Evolutionary conservation across 2,113 vertebrate species (phyloP).

Genomic region (Periophthalmus modestus): DNA sequence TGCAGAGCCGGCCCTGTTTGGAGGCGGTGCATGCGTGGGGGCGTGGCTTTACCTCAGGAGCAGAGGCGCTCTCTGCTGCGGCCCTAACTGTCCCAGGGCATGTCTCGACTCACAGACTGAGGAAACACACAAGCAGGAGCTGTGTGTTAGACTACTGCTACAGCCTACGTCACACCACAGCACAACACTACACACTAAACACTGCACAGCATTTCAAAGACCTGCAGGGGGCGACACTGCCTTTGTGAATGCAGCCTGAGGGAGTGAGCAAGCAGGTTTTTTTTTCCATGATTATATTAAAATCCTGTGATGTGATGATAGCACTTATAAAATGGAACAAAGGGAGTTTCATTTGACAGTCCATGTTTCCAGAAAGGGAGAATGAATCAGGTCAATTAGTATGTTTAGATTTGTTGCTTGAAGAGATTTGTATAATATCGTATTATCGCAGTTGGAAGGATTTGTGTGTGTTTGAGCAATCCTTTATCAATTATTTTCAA

Average conservation of each 20-base stretch:
- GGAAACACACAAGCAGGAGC: conserved; percentile 57
- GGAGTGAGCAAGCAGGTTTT: not conserved
- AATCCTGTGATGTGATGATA: not conserved
- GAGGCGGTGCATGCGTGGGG: conserved; percentile 36
- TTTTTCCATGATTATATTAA: not conserved
- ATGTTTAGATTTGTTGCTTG: no score
- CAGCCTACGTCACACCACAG: not conserved
- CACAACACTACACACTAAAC: conserved; percentile 23
- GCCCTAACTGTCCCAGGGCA: conserved; percentile 81
- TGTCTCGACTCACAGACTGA: conserved; percentile 81
- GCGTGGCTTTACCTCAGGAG: conserved; percentile 72
- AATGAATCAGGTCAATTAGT: no score
- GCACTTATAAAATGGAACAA: not conserved
- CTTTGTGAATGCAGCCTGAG: not conserved
- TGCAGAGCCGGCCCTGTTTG: not conserved
- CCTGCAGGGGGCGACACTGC: conserved; percentile 63
- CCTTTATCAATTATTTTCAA: no score
- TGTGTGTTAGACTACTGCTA: conserved; percentile 67
- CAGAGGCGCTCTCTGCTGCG: conserved; percentile 62
- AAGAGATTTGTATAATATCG: no score
- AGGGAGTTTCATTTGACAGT: not conserved
- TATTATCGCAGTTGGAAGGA: no score
- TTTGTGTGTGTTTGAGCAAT: no score
- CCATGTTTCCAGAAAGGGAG: not conserved
- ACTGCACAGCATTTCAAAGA: not conserved